phyloP scores from a whole-genome alignment of 1,140 invertebrate genomes.

The Drosophila tani region DNA sequence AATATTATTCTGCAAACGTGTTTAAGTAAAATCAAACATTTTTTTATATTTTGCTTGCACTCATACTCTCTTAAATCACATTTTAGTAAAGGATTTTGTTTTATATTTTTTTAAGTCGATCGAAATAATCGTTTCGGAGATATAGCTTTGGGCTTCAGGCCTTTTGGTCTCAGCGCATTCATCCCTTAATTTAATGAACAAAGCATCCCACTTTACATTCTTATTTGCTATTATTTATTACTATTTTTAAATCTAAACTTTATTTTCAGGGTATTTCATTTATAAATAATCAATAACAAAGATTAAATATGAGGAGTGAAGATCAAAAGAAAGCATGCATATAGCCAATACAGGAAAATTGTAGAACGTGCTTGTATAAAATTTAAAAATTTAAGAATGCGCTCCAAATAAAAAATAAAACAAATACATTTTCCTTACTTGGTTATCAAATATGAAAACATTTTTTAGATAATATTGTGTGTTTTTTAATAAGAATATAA shows the following conservation, averaged over 20 bases:
- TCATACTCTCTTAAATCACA: no score
- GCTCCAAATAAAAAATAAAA: not conserved
- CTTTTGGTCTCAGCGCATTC: no score
- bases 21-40: no score
- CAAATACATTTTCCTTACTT: not conserved
- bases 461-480: not conserved
- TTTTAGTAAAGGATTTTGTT: no score
- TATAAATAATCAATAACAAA: not conserved
- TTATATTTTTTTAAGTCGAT: no score
- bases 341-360: not conserved
- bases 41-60: no score
- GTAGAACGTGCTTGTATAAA: not conserved
- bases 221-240: not conserved
- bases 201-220: no score
- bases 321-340: constrained; percentile 2
- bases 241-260: not conserved
- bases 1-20: no score
- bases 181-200: no score
- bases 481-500: not conserved
- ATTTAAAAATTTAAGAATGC: not conserved
- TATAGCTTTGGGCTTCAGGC: no score
- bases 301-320: not conserved
- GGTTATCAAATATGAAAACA: not conserved
- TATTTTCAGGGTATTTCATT: not conserved
- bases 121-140: no score